Evolutionary conservation across 2,797 vertebrate genomes (phyloP).

Genomic region (Astyanax mexicanus): DNA sequence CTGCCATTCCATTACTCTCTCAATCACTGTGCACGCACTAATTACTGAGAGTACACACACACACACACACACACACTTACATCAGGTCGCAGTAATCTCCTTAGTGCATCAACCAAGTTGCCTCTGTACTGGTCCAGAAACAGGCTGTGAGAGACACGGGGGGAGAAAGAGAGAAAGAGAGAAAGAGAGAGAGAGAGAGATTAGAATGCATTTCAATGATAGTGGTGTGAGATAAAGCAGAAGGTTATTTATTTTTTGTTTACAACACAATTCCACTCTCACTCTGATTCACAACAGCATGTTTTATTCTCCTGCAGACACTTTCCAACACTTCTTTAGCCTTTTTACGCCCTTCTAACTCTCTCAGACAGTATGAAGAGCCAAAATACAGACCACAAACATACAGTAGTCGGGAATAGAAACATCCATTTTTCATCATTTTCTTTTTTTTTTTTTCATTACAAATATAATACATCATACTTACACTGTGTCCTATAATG

Average conservation of each 20-base stretch:
- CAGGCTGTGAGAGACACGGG: conserved; percentile 78
- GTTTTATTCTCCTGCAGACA: conserved; percentile 53
- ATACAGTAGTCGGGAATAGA: too few relatives aligned
- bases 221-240: conserved; percentile 83
- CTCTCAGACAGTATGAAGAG: conserved; percentile 40
- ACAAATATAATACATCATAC: too few relatives aligned
- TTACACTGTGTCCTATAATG: too few relatives aligned
- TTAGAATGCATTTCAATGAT: conserved; percentile 87
- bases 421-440: too few relatives aligned
- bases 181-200: conserved; percentile 76
- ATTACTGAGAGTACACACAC: conserved; percentile 84
- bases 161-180: conserved; percentile 4
- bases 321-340: conserved; percentile 53
- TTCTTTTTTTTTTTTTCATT: too few relatives aligned
- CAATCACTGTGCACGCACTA: conserved; percentile 89
- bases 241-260: conserved; percentile 84
- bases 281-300: conserved; percentile 72
- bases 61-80: conserved; percentile 88
- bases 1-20: conserved; percentile 93
- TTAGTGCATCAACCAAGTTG: conserved; percentile 97
- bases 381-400: conserved; percentile 26
- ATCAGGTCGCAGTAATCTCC: conserved; percentile 95
- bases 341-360: conserved; percentile 56
- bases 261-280: conserved; percentile 73
- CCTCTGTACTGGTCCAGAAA: conserved; percentile 98